phyloP scores from a whole-genome alignment of 2,113 vertebrate species.

The Leptosomus discolor region DNA sequence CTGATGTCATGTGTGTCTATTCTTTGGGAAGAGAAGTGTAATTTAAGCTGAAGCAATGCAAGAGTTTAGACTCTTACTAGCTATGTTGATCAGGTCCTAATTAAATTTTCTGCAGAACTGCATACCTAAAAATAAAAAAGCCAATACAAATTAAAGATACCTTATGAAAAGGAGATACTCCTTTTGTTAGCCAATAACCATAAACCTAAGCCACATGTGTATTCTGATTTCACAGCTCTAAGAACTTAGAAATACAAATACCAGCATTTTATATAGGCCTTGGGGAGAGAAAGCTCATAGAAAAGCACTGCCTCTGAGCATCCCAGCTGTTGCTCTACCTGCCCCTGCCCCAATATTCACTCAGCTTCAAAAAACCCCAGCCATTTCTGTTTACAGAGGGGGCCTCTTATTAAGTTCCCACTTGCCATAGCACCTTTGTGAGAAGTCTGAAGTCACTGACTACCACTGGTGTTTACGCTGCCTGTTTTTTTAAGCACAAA shows the following conservation, averaged over 20 bases:
- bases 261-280: background rate
- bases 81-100: background rate
- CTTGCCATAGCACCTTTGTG: background rate
- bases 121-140: background rate
- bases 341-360: background rate
- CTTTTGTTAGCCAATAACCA: background rate
- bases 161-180: background rate
- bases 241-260: background rate
- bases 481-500: background rate
- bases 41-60: background rate
- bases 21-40: background rate
- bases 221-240: background rate
- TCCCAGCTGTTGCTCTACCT: background rate
- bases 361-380: background rate
- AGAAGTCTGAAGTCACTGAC: background rate
- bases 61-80: background rate
- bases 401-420: background rate
- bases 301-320: background rate
- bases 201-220: background rate
- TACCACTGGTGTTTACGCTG: background rate
- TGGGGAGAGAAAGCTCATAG: background rate
- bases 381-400: background rate
- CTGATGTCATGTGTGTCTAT: background rate
- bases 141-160: background rate
- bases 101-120: background rate